Percentiles rank a stretch among this genome's conserved stretches.
These are phyloP conservation scores for Trichacis sp. DNA, from an alignment of 2,888 invertebrate genomes.

Conservation along the genomic window DNA sequence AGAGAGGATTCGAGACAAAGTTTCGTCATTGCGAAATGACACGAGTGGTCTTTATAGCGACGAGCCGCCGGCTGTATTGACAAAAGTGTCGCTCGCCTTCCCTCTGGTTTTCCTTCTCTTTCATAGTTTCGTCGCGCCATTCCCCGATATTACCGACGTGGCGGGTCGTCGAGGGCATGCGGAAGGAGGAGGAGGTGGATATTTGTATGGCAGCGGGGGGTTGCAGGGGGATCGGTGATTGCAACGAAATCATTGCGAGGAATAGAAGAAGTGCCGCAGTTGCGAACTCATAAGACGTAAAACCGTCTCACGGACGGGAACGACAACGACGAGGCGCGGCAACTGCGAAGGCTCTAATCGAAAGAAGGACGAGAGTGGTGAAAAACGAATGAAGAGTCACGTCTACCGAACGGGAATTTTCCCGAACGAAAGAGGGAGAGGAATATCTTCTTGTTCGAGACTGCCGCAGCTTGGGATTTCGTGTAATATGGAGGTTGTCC, in stretches of 20 bases:
- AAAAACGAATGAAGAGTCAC: constrained; percentile 47
- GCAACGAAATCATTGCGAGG: constrained; percentile 70
- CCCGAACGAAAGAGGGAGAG: too few relatives aligned
- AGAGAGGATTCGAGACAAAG: constrained; percentile 70
- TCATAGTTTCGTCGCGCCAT: constrained; percentile 57
- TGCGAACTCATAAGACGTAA: constrained; percentile 66
- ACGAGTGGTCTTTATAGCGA: constrained; percentile 74
- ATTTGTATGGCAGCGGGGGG: constrained; percentile 68
- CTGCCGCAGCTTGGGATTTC: constrained; percentile 13
- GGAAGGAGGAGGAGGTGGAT: constrained; percentile 54
- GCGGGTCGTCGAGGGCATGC: constrained; percentile 46
- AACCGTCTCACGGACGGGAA: constrained; percentile 51
- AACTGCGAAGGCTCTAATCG: constrained; percentile 41
- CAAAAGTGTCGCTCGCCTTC: constrained; percentile 70
- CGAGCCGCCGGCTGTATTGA: constrained; percentile 69
- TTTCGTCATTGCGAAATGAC: constrained; percentile 73
- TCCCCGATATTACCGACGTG: constrained; percentile 68
- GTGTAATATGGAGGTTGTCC: too few relatives aligned
- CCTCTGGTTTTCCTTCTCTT: constrained; percentile 54
- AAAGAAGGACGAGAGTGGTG: constrained; percentile 34
- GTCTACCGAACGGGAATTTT: constrained; percentile 24
- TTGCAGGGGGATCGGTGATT: constrained; percentile 59
- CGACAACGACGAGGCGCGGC: constrained; percentile 38
- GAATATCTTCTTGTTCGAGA: constrained; percentile 15
- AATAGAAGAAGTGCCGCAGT: constrained; percentile 70